Evolutionary conservation across 1,140 invertebrate species (phyloP).

Genomic region (Drosophila jambulina): DNA sequence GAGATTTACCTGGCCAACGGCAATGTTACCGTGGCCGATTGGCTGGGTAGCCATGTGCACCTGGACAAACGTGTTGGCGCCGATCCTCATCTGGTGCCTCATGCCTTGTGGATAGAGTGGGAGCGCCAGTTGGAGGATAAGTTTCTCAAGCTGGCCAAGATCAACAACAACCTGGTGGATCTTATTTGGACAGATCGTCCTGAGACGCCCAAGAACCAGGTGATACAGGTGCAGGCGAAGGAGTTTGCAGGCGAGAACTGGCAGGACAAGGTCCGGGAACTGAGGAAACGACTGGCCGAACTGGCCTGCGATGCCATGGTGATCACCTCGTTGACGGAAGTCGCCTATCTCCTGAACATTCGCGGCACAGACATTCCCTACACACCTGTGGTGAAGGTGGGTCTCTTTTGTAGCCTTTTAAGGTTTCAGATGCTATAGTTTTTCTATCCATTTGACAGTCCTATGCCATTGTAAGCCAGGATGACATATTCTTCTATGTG

Average conservation of each 20-base stretch:
- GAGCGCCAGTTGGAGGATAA: slow-evolving; percentile 86
- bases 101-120: slow-evolving; percentile 88
- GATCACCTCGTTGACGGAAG: slow-evolving; percentile 95
- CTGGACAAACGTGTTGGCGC: slow-evolving; percentile 90
- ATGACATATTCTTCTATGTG: slow-evolving; percentile 88
- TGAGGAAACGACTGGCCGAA: slow-evolving; percentile 89
- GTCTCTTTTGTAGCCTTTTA: not conserved
- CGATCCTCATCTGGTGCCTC: slow-evolving; percentile 91
- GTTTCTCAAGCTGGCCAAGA: slow-evolving; percentile 87
- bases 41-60: slow-evolving; percentile 89
- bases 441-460: slow-evolving; percentile 79
- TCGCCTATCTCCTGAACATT: slow-evolving; percentile 98
- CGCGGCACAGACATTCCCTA: slow-evolving; percentile 95
- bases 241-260: slow-evolving; percentile 86
- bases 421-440: not conserved
- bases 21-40: slow-evolving; percentile 88
- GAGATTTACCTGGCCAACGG: slow-evolving; percentile 90
- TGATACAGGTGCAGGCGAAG: slow-evolving; percentile 86
- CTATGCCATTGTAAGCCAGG: slow-evolving; percentile 90
- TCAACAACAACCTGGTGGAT: slow-evolving; percentile 92
- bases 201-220: slow-evolving; percentile 84
- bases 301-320: slow-evolving; percentile 91
- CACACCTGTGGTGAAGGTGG: slow-evolving; percentile 90
- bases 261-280: slow-evolving; percentile 90
- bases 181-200: slow-evolving; percentile 90